These are phyloP conservation scores for Psittacula echo DNA, from an alignment of 2,797 vertebrate species.

Conservation along the genomic window DNA sequence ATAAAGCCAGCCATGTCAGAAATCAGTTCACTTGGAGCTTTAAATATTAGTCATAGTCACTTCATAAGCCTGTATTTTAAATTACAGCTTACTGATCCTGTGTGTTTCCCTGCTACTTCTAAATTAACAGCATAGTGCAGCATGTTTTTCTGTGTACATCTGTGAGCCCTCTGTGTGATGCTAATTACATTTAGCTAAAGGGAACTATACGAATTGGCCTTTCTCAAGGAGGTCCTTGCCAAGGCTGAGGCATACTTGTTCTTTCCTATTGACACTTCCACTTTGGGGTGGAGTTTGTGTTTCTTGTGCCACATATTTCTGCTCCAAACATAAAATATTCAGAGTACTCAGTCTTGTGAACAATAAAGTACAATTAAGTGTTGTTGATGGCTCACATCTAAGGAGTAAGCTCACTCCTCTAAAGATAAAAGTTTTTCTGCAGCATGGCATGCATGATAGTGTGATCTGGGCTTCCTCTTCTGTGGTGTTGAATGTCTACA, in stretches of 20 bases:
- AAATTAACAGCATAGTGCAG: rapidly evolving
- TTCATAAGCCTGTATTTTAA: background rate
- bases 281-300: slow-evolving; percentile 1
- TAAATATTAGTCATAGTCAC: background rate
- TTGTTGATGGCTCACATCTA: background rate
- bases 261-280: background rate
- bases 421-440: background rate
- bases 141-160: background rate
- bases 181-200: background rate
- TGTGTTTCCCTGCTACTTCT: background rate
- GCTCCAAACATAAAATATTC: background rate
- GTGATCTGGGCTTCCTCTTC: background rate
- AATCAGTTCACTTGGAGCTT: background rate
- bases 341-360: background rate
- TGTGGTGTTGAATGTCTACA: background rate
- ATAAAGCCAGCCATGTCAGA: background rate
- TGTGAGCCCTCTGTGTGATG: background rate
- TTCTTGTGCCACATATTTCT: background rate
- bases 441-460: background rate
- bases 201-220: background rate
- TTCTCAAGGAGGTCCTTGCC: background rate
- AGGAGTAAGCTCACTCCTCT: background rate
- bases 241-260: background rate
- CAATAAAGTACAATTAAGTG: background rate
- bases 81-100: background rate